A percentile compares a stretch with the other conserved stretches of the same genome.
Conservation (phyloP, 2,113 vertebrate genomes). For the Grantiella picta region DNA sequence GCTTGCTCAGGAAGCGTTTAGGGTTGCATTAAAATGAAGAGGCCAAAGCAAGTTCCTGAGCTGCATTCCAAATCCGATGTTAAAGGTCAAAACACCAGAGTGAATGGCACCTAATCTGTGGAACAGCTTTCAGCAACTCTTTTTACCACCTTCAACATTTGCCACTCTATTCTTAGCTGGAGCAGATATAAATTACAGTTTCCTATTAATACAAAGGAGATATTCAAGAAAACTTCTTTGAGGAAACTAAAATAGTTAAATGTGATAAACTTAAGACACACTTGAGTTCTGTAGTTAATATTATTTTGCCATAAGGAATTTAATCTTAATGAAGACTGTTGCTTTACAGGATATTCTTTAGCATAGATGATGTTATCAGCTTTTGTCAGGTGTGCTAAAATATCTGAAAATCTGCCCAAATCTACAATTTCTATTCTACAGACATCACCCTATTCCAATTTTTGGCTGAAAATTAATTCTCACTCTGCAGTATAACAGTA, state of each 20-base stretch:
- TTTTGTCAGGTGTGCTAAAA: not conserved
- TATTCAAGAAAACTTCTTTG: not conserved
- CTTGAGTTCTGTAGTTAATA: not conserved
- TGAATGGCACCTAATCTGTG: not conserved
- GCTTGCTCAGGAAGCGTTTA: conserved; percentile 51
- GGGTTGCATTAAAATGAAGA: conserved; percentile 62
- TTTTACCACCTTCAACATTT: not conserved
- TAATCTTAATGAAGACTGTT: not conserved
- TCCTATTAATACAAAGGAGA: not conserved
- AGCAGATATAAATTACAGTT: not conserved
- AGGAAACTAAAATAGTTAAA: not conserved
- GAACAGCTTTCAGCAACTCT: not conserved
- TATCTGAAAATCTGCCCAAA: not conserved
- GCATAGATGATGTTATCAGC: not conserved
- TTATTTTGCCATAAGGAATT: not conserved
- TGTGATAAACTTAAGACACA: not conserved
- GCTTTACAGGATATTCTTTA: not conserved
- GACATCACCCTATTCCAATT: not conserved
- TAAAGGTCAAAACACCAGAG: conserved; percentile 38
- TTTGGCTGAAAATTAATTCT: not conserved
- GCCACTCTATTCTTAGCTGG: not conserved
- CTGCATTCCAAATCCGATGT: conserved; percentile 38
- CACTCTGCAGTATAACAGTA: not conserved
- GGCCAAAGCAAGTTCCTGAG: conserved; percentile 53
- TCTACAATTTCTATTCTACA: not conserved